These are phyloP conservation scores for Chlorodrepanis virens DNA, from an alignment of 2,113 vertebrate species.

Conservation along the genomic window DNA sequence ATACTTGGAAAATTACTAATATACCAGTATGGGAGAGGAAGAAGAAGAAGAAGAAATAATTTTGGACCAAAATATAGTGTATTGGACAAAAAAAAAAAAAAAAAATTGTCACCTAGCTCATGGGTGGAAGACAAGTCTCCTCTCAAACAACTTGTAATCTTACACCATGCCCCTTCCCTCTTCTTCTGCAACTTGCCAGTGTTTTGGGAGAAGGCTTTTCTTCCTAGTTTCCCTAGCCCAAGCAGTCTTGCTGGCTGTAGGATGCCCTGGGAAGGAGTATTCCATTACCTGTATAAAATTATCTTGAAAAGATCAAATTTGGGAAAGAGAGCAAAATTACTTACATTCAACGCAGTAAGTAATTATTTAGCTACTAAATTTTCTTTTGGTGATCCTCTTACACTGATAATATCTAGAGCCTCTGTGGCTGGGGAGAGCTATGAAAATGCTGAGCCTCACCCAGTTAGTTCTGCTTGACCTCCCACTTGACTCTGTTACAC, in stretches of 20 bases:
- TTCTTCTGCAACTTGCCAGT: background rate
- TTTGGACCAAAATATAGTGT: background rate
- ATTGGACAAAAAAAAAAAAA: background rate
- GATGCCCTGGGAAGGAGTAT: background rate
- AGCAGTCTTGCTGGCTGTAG: background rate
- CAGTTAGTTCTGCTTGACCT: slow-evolving; percentile 71
- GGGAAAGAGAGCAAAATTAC: background rate
- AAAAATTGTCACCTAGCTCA: background rate
- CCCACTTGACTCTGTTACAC: slow-evolving; percentile 78
- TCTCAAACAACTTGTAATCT: background rate
- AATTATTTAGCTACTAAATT: background rate
- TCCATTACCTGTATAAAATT: background rate
- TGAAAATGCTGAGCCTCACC: background rate
- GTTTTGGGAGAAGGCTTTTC: background rate
- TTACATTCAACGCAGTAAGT: background rate
- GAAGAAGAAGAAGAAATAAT: background rate
- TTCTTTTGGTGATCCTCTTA: background rate
- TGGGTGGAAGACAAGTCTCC: background rate
- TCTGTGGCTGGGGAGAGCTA: background rate
- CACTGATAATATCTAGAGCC: background rate
- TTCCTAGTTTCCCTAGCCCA: background rate
- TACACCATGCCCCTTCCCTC: background rate
- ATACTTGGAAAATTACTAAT: background rate
- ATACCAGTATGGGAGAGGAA: background rate
- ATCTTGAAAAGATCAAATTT: background rate